Percentiles rank a stretch among this genome's conserved stretches.
Evolutionary conservation across 2,113 vertebrate genomes (phyloP).

Genomic region (Sinocyclocheilus anophthalmus): DNA sequence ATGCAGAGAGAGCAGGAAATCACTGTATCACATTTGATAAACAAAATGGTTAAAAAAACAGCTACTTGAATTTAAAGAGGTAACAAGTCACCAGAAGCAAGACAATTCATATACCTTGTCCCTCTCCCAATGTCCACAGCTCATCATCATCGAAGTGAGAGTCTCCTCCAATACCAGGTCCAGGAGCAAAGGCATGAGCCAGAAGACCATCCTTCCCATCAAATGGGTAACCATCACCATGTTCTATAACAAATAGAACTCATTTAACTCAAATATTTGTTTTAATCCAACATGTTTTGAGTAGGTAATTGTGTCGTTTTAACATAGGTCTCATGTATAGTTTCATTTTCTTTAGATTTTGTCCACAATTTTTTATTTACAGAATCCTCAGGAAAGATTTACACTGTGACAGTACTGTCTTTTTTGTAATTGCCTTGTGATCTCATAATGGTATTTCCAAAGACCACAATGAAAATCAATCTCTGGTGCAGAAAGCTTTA

Average conservation of each 20-base stretch:
- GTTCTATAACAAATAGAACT: conserved; percentile 77
- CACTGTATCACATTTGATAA: background rate
- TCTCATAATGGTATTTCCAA: background rate
- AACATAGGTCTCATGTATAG: background rate
- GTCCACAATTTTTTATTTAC: background rate
- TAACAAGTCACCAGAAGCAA: background rate
- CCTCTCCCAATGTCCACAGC: conserved; percentile 96
- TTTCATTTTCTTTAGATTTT: background rate
- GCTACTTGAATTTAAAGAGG: background rate
- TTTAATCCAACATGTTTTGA: conserved; percentile 6
- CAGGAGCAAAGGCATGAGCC: conserved; percentile 95
- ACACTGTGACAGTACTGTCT: background rate
- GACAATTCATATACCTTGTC: conserved; percentile 82
- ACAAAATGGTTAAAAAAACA: background rate
- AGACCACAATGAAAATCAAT: background rate
- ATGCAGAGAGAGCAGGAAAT: background rate
- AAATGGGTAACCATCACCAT: conserved; percentile 97
- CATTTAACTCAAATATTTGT: background rate
- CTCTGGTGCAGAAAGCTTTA: background rate
- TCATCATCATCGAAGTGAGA: conserved; percentile 99
- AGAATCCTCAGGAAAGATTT: background rate
- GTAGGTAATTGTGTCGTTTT: background rate
- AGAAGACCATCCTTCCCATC: conserved; percentile 97
- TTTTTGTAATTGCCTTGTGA: background rate
- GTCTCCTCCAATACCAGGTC: conserved; percentile 92